Evolutionary conservation across 2,113 vertebrate genomes (phyloP).

Genomic region (Orientallactaga bullata): DNA sequence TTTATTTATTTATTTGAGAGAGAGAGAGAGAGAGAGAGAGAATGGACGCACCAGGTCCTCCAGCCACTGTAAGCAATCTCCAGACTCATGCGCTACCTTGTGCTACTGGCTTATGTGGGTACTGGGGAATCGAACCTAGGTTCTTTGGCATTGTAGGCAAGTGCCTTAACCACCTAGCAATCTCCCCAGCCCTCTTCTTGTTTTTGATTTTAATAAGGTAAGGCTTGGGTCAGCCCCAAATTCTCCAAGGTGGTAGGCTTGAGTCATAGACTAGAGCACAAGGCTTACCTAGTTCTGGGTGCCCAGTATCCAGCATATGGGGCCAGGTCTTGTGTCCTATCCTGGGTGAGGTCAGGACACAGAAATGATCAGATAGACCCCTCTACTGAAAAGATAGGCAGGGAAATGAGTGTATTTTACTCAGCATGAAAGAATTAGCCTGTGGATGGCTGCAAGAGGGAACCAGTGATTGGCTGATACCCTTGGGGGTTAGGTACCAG

Average conservation of each 20-base stretch:
- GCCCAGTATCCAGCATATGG: neutral
- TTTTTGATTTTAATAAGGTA: neutral
- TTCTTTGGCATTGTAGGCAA: neutral
- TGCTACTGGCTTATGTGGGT: too few relatives aligned
- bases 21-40: too few relatives aligned
- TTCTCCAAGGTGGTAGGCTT: neutral
- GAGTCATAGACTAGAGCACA: accelerated
- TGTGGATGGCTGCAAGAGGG: neutral
- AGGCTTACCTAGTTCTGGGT: neutral
- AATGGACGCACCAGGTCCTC: too few relatives aligned
- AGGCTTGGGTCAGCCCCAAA: neutral
- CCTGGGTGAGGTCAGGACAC: neutral
- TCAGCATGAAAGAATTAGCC: neutral
- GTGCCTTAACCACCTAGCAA: neutral
- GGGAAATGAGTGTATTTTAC: neutral
- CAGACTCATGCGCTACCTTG: too few relatives aligned
- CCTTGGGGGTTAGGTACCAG: accelerated
- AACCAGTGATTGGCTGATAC: neutral
- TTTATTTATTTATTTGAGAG: too few relatives aligned
- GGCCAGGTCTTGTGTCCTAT: neutral
- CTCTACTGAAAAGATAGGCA: neutral
- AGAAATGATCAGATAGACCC: neutral
- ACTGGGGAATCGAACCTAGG: neutral
- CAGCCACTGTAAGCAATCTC: too few relatives aligned
- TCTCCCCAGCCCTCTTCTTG: neutral